Base-by-base conservation (phyloP, 2,797 vertebrate species). In the Gorsachius magnificus region DNA sequence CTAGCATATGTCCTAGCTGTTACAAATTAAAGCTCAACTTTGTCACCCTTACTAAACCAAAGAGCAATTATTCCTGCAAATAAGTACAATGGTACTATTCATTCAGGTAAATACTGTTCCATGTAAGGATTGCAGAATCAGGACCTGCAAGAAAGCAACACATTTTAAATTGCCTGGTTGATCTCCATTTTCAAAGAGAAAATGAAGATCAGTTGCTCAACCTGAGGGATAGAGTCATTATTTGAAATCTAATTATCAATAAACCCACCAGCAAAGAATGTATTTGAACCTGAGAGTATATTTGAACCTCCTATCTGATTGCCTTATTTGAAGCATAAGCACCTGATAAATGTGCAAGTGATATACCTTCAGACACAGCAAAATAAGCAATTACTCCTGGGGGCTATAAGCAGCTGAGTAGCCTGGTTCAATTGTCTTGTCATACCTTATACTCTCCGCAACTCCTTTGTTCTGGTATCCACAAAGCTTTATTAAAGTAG, bases 401-500 rank as follows among this genome's bases (percentile, higher is more conserved):
- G 89, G n/a, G 25, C 60, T 86, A 48, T 58, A 72, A 81, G 57
- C 71, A 82, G 71, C 48, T 91, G 94, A 91, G 69, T 58, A 90
- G 61, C 68, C 83, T 85, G 63, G 56, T 35, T 88, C 82, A 91
- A 46, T 81, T 93, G 93, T 94, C 90, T 95, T 96, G 90, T 91
- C 93, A 79, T 65, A 93, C 85, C 77, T 95, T 83, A 84, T 24
- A 43, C 71, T 63, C 78, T 79, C 82, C 50, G 86, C 83, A 86
- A 36, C 63, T 71, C 91, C 93, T 95, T 94, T 95, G 93, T 92
- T 82, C 93, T 83, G 90, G 69, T 91, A 90, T 54, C 87, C 85
- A 93, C 95, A 80, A 95, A 89, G 94, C 93, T 96, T 96, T 93
- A 96, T 96, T 97, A 97, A 93, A 96, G 92, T 96, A 82, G 94